Base-by-base conservation (phyloP, 1,140 invertebrate species). In the Drepana arcuata region DNA sequence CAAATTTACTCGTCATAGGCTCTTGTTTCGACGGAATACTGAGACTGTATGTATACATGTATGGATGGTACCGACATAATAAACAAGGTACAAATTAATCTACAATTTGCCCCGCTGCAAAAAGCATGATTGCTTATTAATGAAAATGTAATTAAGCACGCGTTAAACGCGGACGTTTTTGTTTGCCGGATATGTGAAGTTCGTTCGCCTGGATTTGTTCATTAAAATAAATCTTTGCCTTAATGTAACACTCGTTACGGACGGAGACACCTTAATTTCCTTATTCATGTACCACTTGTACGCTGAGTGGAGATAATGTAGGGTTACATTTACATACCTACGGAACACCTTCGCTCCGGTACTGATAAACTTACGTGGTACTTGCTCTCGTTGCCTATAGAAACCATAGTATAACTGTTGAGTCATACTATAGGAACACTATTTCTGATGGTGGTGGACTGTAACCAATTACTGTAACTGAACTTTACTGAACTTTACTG, bases 261-360 rank as follows among this genome's bases (percentile, higher is more conserved):
- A 23, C 31, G 34, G 36, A 43, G 47, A 64, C 43, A 47, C 52
- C 57, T 67, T 61, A 61, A 67, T 64, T 64, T 55, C 53, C 32
- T 53, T 58, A 44, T 31, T 52, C 38, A 38, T 50, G 52, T 48
- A 24, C 31, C 47, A n/a, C n/a, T n/a, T n/a, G n/a, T n/a, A n/a
- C n/a, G n/a, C n/a, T n/a, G n/a, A n/a, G 15, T 34, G 27, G 47
- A 24, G 7, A 41, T 43, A 47, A 47, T 40, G 21, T 31, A 26
- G 32, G 29, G 16, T 23, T 24, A 32, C 10, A 40, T 35, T 31
- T 41, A 35, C 26, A 41, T 26, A 25, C 24, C 7, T 33, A 7
- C 10, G 15, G 7, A 4, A 11, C 18, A 12, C 10, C n/a, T n/a
- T n/a, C n/a, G n/a, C n/a, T n/a, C n/a, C n/a, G n/a, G n/a, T n/a